Base-by-base conservation (phyloP, 2,113 vertebrate species). In the Lagopus leucura region DNA sequence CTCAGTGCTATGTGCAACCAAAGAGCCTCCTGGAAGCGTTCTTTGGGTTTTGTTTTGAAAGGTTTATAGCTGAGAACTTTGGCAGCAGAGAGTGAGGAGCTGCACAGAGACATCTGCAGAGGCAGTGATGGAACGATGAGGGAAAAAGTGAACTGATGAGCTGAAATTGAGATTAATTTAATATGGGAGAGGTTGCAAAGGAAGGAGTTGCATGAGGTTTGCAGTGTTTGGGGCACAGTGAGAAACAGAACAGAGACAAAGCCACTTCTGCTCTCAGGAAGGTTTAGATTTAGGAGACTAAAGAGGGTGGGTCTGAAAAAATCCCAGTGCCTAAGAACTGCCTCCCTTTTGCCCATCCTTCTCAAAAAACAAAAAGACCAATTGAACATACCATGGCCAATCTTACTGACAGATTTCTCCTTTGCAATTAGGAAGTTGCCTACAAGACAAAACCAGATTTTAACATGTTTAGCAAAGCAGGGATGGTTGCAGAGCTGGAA, bases 351-450 rank as follows among this genome's bases (percentile, higher is more conserved):
- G 12, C 11, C 40, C 20, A 22, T 10, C 30, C 42, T 67, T 45
- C 72, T 32, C 42, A 65, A 75, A 91, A 32, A 9, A 24, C 20
- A n/a, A 21, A 32, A 55, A 55, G 54, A 17, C 12, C 28, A 55
- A 10, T 64, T 54, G 32, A 72, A 88, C 98, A 87, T 94, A 99
- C 99, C 99, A 0, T 99, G 99, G 76, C 98, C 99, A 27, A 99
- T 98, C 98, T 99, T 99, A 96, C 99, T 99, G 66, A 99, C 21
- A 0, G 99, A 98, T 25, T 88, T 98, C 93, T 99, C 98, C 57
- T 97, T 99, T 42, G 98, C 97, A 38, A 99, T 88, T 50, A 98
- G 95, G 93, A 99, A 99, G 71, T 99, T 97, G 40, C 99, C 99
- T 99, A 92, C 4, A 30, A 63, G 88, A 95, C 17, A 96, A 90